Base-by-base conservation (phyloP, 2,888 invertebrate genomes). In the Lathronympha strigana region DNA sequence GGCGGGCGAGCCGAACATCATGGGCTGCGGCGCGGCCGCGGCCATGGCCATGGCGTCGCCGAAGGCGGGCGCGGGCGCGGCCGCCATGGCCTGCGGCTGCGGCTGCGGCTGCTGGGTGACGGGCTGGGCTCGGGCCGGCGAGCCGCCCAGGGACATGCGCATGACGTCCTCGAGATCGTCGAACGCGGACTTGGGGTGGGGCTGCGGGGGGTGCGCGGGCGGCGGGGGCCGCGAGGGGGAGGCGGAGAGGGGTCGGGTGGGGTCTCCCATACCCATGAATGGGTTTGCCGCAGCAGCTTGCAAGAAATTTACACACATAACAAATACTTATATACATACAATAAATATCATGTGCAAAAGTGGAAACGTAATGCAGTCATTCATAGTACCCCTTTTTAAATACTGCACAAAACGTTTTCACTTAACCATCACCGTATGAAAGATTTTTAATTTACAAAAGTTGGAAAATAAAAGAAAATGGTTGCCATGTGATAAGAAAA, bases 141-240 rank as follows among this genome's bases (percentile, higher is more conserved):
- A 94, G 67, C 94, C 94, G 55, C 94, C 95, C 76, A 95, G 92
- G 55, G 94, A 94, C 93, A 94, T 93, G 66, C 94, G 91, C 88
- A 95, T 95, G 63, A 93, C 94, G 77, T 95, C 94, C 77, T 95
- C 95, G 71, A 95, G 92, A 76, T 95, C 95, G 78, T 94, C 95
- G 82, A 95, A 93, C 36, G 95, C 94, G 73, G 94, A 94, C 76
- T 94, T 94, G 61, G 91, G 90, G 68, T 88, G 86, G 58, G 84
- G 90, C 68, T 88, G 86, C 58, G 84, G 82, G 68, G 87, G 87
- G 70, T 82, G 77, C 36, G 79, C 72, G 31, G 92, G 91, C 63
- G 91, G 93, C 55, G 93, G 93, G 83, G 90, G 93, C 79, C 90
- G 93, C 90, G 89, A 89, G 71, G 87, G 92, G 72, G 90, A 90